These are phyloP conservation scores for Odocoileus hemionus DNA, from an alignment of 2,113 vertebrate genomes.

Conservation along the genomic window DNA sequence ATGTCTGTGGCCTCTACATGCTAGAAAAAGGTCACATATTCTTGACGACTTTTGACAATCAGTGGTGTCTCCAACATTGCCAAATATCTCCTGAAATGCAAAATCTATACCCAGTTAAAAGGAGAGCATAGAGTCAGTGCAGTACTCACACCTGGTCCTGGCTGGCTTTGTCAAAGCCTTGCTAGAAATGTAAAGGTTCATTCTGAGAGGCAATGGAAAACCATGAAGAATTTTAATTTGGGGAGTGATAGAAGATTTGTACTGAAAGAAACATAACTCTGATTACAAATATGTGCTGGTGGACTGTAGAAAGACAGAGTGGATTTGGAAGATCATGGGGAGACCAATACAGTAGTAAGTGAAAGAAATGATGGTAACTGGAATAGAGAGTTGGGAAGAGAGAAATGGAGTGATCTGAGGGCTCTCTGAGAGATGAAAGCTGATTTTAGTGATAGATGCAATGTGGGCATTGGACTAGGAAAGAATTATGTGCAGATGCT, in stretches of 20 bases:
- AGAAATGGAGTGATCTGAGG: not conserved
- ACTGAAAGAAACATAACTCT: not conserved
- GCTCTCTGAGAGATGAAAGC: not conserved
- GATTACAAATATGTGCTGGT: not conserved
- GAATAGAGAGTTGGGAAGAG: not conserved
- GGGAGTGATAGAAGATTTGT: not conserved
- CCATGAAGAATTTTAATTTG: not conserved
- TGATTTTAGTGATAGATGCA: not conserved
- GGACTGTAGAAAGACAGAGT: not conserved
- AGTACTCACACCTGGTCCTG: not conserved
- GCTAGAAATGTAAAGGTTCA: not conserved
- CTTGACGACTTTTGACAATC: not conserved
- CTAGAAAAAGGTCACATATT: not conserved
- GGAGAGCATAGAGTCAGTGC: not conserved
- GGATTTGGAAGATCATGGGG: not conserved
- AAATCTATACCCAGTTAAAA: not conserved
- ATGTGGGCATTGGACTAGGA: not conserved
- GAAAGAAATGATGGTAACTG: not conserved
- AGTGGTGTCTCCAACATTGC: not conserved
- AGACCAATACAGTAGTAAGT: not conserved
- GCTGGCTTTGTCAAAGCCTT: not conserved
- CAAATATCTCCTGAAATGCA: not conserved
- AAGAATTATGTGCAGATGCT: not conserved
- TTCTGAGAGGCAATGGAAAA: not conserved
- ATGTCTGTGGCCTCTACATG: not conserved